Conservation (phyloP, 2,113 vertebrate genomes). For the Ophthalmolycus amberensis region DNA sequence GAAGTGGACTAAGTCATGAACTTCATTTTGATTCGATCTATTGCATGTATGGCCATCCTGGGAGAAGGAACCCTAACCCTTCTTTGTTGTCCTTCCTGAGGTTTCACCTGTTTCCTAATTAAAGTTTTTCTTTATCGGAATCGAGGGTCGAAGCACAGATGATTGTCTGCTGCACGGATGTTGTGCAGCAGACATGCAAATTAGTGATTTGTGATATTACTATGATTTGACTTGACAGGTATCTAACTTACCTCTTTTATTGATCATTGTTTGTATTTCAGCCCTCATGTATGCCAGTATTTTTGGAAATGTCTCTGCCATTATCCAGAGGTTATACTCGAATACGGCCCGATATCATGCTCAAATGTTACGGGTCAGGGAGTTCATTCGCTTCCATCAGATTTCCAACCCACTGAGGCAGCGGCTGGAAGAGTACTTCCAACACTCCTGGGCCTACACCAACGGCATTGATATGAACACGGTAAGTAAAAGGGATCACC, state of each 20-base stretch:
- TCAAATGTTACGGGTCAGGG: slow-evolving; percentile 98
- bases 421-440: slow-evolving; percentile 97
- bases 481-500: slow-evolving; percentile 82
- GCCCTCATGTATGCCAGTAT: slow-evolving; percentile 99
- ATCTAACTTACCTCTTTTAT: neutral
- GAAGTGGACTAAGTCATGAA: neutral
- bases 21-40: slow-evolving; percentile 1
- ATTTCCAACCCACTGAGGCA: slow-evolving; percentile 97
- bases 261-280: slow-evolving; percentile 74
- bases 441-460: slow-evolving; percentile 98
- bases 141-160: neutral
- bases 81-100: neutral
- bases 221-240: neutral
- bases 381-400: slow-evolving; percentile 99
- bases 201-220: neutral
- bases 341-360: slow-evolving; percentile 97
- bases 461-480: slow-evolving; percentile 99
- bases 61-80: neutral
- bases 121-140: neutral
- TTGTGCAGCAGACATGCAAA: too few relatives aligned
- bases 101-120: neutral
- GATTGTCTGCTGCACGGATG: neutral
- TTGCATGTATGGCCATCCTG: neutral
- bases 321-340: slow-evolving; percentile 98
- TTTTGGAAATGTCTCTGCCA: slow-evolving; percentile 99